These are phyloP conservation scores for Tolmerus cingulatus DNA, from an alignment of 2,888 invertebrate genomes.

Conservation along the genomic window DNA sequence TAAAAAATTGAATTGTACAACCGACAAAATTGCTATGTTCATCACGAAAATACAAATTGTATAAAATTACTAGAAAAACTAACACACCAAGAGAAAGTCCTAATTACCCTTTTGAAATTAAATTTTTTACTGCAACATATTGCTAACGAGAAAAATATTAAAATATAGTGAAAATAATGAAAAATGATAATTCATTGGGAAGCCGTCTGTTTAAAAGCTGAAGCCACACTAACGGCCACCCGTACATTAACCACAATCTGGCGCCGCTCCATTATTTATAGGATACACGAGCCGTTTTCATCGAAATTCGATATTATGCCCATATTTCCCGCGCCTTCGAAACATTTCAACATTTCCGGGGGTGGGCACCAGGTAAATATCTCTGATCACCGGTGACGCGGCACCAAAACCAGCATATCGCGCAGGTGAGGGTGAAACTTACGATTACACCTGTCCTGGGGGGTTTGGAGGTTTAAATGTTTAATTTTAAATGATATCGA, in stretches of 20 bases:
- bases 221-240: background rate
- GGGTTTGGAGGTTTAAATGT: slow-evolving; percentile 18
- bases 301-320: background rate
- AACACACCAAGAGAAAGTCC: background rate
- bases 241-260: background rate
- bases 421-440: background rate
- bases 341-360: background rate
- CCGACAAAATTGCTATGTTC: background rate
- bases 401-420: background rate
- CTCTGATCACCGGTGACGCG: background rate
- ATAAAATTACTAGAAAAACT: background rate
- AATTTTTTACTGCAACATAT: background rate
- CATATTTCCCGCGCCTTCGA: background rate
- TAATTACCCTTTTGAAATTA: background rate
- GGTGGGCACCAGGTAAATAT: background rate
- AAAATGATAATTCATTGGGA: background rate
- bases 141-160: background rate
- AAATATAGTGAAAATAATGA: background rate
- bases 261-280: background rate
- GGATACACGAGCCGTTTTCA: background rate
- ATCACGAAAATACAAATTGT: background rate
- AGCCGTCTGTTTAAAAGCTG: background rate
- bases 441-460: slow-evolving; percentile 24
- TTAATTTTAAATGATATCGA: slow-evolving; percentile 45
- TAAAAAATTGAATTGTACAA: background rate